Evolutionary conservation across 1,140 invertebrate genomes (phyloP).

Genomic region (Trichogramma pretiosum): DNA sequence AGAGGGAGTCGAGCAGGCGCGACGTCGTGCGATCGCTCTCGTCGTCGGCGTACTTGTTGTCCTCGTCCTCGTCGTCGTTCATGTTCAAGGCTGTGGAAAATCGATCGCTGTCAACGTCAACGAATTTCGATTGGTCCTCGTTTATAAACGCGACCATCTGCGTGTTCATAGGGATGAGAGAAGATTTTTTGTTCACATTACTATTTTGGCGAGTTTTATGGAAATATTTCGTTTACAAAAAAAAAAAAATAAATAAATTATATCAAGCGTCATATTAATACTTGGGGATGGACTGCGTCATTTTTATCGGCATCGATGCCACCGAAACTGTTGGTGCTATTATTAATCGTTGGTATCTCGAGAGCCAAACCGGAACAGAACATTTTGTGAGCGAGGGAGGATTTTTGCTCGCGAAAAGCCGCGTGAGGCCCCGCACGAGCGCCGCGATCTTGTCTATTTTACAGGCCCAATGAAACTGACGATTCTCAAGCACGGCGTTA

Average conservation of each 20-base stretch:
- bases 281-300: neutral
- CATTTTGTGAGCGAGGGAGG: neutral
- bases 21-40: conserved; percentile 1
- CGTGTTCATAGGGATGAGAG: too few relatives aligned
- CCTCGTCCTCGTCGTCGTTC: conserved; percentile 13
- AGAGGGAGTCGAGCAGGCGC: neutral
- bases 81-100: conserved; percentile 19
- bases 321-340: neutral
- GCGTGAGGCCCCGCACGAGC: too few relatives aligned
- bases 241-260: too few relatives aligned
- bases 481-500: too few relatives aligned
- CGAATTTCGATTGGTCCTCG: conserved; percentile 13
- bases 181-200: too few relatives aligned
- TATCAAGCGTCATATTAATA: too few relatives aligned
- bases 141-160: conserved; percentile 14
- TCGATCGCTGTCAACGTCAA: conserved; percentile 18
- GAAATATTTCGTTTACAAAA: too few relatives aligned
- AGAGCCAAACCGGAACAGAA: neutral
- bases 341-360: neutral
- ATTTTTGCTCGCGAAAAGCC: too few relatives aligned
- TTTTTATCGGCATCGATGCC: neutral
- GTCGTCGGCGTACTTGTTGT: conserved; percentile 16
- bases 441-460: too few relatives aligned
- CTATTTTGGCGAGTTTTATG: too few relatives aligned
- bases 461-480: too few relatives aligned